phyloP scores from a whole-genome alignment of 2,888 invertebrate genomes.

The Carpatolechia fugitivella region DNA sequence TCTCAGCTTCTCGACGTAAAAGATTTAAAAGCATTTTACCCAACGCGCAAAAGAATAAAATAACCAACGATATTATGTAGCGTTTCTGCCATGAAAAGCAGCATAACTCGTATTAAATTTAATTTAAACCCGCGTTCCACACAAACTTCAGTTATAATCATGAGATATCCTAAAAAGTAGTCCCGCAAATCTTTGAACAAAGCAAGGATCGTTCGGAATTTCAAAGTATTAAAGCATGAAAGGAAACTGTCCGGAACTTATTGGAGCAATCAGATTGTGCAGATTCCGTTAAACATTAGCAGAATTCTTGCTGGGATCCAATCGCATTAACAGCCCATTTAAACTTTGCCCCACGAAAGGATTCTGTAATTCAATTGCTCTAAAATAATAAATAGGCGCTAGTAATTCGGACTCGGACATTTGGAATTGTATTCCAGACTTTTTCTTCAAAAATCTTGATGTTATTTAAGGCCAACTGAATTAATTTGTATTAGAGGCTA shows the following conservation, averaged over 20 bases:
- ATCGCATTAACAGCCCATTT: slow-evolving; percentile 72
- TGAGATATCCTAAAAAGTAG: slow-evolving; percentile 38
- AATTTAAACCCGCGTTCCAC: slow-evolving; percentile 17
- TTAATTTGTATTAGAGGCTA: background rate
- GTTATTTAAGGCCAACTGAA: slow-evolving; percentile 16
- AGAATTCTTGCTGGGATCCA: slow-evolving; percentile 67
- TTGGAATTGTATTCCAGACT: slow-evolving; percentile 17
- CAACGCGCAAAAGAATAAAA: background rate
- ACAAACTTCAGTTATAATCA: slow-evolving; percentile 22
- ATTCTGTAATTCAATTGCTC: slow-evolving; percentile 55
- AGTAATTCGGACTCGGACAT: slow-evolving; percentile 36
- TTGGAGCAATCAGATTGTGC: slow-evolving; percentile 73
- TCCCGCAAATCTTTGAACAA: slow-evolving; percentile 40
- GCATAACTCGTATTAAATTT: slow-evolving; percentile 14
- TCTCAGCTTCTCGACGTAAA: background rate
- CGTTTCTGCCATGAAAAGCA: slow-evolving; percentile 8
- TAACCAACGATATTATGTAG: slow-evolving; percentile 3
- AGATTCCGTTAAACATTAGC: slow-evolving; percentile 72
- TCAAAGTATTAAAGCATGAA: slow-evolving; percentile 67
- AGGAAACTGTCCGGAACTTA: slow-evolving; percentile 70
- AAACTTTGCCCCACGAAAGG: slow-evolving; percentile 66
- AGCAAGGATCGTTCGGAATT: slow-evolving; percentile 50
- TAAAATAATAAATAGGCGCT: slow-evolving; percentile 56
- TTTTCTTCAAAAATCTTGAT: slow-evolving; percentile 17
- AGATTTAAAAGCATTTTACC: background rate